These are phyloP conservation scores for Clytia hemisphaerica DNA, from an alignment of 30 jellyfish, hydroid and myxozoan species.

Conservation along the genomic window DNA sequence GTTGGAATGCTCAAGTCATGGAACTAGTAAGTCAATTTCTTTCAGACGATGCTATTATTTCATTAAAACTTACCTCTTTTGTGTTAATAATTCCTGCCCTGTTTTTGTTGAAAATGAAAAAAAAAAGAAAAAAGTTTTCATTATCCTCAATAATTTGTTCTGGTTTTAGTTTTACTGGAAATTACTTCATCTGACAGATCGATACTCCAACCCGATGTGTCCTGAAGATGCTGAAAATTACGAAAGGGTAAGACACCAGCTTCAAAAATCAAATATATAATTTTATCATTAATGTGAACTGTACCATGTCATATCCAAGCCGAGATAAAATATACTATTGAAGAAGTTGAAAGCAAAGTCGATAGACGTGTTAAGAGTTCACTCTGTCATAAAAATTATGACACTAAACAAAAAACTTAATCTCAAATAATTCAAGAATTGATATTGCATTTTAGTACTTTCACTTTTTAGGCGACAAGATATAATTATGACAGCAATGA, in stretches of 20 bases:
- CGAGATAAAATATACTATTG: no score
- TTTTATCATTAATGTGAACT: no score
- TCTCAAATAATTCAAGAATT: no score
- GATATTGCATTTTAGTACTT: no score
- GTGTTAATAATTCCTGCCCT: neutral
- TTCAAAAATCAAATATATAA: no score
- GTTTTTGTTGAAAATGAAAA: neutral
- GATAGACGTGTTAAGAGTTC: neutral
- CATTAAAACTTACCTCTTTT: neutral
- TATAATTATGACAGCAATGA: conserved; percentile 89
- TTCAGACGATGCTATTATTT: neutral
- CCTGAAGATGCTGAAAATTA: conserved; percentile 91
- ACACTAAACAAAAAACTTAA: no score
- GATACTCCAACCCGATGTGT: conserved; percentile 72
- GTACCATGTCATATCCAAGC: no score
- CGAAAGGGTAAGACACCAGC: conserved; percentile 90
- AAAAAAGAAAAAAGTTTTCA: neutral
- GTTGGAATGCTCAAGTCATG: conserved; percentile 96
- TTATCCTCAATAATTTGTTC: neutral
- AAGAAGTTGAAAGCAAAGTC: no score
- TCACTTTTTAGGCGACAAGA: conserved; percentile 86
- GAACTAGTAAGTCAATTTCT: conserved; percentile 52
- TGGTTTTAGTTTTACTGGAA: conserved; percentile 78
- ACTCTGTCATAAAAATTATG: no score
- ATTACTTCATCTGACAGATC: conserved; percentile 83